Percentiles rank a stretch among this genome's conserved stretches.
Evolutionary conservation across 2,113 vertebrate species (phyloP).

Genomic region (Periophthalmodon schlosseri): DNA sequence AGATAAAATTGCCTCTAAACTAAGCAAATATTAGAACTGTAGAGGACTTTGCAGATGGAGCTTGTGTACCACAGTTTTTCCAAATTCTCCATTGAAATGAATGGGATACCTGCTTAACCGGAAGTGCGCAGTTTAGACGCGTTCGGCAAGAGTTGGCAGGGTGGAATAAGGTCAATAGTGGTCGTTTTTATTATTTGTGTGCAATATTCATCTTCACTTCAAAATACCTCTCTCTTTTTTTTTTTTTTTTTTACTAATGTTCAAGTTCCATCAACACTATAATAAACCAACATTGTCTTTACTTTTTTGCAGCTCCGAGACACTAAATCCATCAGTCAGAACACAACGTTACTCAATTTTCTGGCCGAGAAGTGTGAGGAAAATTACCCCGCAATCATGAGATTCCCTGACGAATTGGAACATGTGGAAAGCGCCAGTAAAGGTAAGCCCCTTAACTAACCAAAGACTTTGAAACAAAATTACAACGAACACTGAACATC

Average conservation of each 20-base stretch:
- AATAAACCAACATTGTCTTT: not conserved
- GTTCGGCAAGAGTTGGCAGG: no score
- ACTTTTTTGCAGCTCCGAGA: constrained; percentile 85
- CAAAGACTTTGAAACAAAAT: not conserved
- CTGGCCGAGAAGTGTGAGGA: constrained; percentile 92
- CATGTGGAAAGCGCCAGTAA: constrained; percentile 94
- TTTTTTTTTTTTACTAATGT: not conserved
- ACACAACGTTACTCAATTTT: constrained; percentile 91
- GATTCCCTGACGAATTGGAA: constrained; percentile 91
- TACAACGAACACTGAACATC: not conserved
- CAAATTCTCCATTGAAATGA: no score
- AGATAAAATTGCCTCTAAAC: no score
- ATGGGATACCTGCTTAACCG: no score
- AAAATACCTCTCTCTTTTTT: not conserved
- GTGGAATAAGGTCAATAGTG: no score
- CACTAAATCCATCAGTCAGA: constrained; percentile 92
- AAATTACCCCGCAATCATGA: constrained; percentile 82
- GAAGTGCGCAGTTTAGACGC: no score
- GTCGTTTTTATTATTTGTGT: not conserved
- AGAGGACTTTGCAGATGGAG: no score
- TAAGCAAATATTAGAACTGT: no score
- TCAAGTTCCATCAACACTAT: not conserved
- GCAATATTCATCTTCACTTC: not conserved
- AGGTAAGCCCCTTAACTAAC: constrained; percentile 77
- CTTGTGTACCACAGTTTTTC: no score